phyloP scores from a whole-genome alignment of 1,140 invertebrate species.

The Pogonomyrmex californicus region DNA sequence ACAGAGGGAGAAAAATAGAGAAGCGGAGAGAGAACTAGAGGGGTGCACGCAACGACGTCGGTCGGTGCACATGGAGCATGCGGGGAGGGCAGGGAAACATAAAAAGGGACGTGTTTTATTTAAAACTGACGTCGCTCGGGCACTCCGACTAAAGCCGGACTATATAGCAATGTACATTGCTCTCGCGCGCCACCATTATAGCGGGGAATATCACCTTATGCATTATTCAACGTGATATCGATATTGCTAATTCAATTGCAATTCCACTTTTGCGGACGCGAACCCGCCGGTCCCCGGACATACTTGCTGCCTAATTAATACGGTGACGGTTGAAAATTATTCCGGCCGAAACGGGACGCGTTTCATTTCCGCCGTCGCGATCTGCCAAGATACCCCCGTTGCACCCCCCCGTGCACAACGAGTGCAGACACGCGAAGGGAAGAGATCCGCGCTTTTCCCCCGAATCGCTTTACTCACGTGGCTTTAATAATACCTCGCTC shows the following conservation, averaged over 20 bases:
- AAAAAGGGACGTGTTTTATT: conserved; percentile 61
- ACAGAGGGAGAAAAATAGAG: background rate
- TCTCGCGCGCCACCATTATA: conserved; percentile 53
- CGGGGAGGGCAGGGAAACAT: conserved; percentile 28
- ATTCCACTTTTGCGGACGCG: conserved; percentile 67
- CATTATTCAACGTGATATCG: conserved; percentile 75
- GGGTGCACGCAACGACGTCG: conserved; percentile 41
- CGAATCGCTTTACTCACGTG: background rate
- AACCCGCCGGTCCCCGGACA: conserved; percentile 36
- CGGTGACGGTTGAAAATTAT: conserved; percentile 64
- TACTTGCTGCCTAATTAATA: conserved; percentile 73
- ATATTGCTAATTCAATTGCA: conserved; percentile 73
- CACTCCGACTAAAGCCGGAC: conserved; percentile 23
- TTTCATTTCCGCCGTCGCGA: conserved; percentile 9
- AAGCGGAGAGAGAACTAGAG: background rate
- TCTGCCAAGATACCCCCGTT: background rate
- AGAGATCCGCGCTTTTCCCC: background rate
- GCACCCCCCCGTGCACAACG: no score
- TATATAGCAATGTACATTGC: conserved; percentile 48
- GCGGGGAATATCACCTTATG: conserved; percentile 68
- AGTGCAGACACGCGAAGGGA: background rate
- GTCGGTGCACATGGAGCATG: conserved; percentile 1
- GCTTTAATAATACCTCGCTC: background rate
- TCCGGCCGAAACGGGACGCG: conserved; percentile 50
- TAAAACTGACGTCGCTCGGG: conserved; percentile 54